These are phyloP conservation scores for Strigamia maritima DNA, from an alignment of 2,888 invertebrate genomes.

Conservation along the genomic window DNA sequence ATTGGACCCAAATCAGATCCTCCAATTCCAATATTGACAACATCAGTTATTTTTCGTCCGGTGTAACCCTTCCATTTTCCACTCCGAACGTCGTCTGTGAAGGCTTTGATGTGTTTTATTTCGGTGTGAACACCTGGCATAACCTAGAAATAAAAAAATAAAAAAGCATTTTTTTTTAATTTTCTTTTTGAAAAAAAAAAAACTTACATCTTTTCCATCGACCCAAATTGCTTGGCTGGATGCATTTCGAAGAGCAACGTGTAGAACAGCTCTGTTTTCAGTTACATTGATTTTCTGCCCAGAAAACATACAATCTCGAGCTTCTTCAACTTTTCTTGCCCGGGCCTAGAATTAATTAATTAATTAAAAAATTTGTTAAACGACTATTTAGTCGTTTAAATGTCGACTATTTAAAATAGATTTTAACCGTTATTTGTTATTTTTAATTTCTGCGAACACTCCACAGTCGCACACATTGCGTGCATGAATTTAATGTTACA, in stretches of 20 bases:
- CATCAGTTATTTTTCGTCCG: slow-evolving; percentile 91
- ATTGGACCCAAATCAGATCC: slow-evolving; percentile 97
- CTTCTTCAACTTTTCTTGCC: slow-evolving; percentile 75
- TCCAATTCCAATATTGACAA: slow-evolving; percentile 98
- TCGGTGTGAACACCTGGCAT: slow-evolving; percentile 89
- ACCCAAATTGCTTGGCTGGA: slow-evolving; percentile 73
- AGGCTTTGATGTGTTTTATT: slow-evolving; percentile 89
- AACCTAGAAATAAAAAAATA: slow-evolving; percentile 50
- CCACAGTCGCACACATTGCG: neutral
- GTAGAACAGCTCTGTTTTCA: slow-evolving; percentile 91
- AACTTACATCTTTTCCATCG: slow-evolving; percentile 75
- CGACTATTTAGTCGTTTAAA: no score
- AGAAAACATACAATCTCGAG: slow-evolving; percentile 83
- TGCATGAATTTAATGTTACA: neutral
- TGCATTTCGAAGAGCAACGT: slow-evolving; percentile 87
- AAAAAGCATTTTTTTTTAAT: neutral
- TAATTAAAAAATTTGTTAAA: neutral
- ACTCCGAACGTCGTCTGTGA: slow-evolving; percentile 69
- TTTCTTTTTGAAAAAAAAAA: neutral
- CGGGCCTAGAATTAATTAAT: slow-evolving; percentile 56
- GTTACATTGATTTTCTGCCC: slow-evolving; percentile 98
- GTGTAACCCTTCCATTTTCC: slow-evolving; percentile 71
- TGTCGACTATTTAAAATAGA: neutral
- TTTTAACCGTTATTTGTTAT: slow-evolving; percentile 36
- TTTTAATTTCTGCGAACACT: neutral